These are phyloP conservation scores for Thripadectes ignobilis DNA, from an alignment of 2,797 vertebrate species.

Conservation along the genomic window DNA sequence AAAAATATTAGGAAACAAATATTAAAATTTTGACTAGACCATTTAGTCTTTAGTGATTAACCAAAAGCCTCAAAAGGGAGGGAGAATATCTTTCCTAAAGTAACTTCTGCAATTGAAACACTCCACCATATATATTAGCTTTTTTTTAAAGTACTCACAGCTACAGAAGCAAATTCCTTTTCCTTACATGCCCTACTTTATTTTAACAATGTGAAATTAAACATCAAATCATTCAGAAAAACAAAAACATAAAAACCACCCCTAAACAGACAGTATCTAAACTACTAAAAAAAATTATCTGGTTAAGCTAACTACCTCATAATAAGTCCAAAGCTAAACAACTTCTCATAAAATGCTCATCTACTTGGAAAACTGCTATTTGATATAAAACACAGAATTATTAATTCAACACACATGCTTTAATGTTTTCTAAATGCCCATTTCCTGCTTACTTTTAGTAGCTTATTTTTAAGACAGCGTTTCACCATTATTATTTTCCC, in stretches of 20 bases:
- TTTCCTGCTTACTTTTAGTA: neutral
- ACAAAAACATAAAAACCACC: fast-evolving
- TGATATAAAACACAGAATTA: neutral
- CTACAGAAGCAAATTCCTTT: neutral
- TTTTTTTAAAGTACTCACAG: neutral
- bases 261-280: neutral
- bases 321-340: neutral
- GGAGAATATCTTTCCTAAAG: neutral
- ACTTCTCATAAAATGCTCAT: neutral
- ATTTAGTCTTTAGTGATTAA: neutral
- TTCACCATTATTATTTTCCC: neutral
- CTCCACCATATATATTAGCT: neutral
- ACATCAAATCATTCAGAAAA: neutral
- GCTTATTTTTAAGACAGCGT: neutral
- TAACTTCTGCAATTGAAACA: neutral
- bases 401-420: fast-evolving
- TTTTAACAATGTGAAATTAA: neutral
- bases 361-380: neutral
- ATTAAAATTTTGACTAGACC: neutral
- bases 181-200: neutral
- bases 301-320: neutral
- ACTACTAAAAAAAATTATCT: neutral
- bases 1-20: constrained; percentile 12
- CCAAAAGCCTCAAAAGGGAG: neutral
- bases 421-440: neutral